Conservation (phyloP, 1,140 invertebrate species). For the Acromyrmex charruanus region DNA sequence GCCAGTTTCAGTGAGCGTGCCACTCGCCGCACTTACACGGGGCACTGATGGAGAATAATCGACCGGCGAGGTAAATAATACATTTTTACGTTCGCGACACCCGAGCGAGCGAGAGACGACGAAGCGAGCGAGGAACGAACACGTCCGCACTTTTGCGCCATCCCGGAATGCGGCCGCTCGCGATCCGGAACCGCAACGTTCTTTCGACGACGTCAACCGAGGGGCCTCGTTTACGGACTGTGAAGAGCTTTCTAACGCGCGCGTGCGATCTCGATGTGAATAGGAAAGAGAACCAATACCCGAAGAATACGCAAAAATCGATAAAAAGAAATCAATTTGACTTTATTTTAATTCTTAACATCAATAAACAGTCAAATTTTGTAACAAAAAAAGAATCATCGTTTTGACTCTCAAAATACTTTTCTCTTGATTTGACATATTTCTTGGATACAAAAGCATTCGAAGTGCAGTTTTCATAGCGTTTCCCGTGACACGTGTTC, state of each 20-base stretch:
- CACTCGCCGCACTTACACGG: background rate
- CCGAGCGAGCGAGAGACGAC: background rate
- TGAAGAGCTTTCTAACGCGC: background rate
- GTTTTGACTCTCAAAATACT: too few species aligned
- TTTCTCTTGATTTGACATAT: too few species aligned
- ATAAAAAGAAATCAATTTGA: too few species aligned
- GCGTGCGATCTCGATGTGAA: background rate
- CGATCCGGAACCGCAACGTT: constrained; percentile 15
- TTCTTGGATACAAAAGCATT: too few species aligned
- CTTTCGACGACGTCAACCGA: background rate
- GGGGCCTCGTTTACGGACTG: background rate
- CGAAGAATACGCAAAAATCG: too few species aligned
- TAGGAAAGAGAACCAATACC: background rate
- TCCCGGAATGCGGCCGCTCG: constrained; percentile 27
- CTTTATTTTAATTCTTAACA: too few species aligned
- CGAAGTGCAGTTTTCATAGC: background rate
- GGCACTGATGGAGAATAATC: constrained; percentile 52
- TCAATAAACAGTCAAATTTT: too few species aligned
- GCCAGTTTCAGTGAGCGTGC: constrained; percentile 33
- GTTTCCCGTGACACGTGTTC: background rate
- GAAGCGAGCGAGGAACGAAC: background rate
- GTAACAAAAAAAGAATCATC: too few species aligned
- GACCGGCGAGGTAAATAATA: constrained; percentile 45
- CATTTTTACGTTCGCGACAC: background rate
- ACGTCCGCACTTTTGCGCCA: constrained; percentile 17